Conservation (phyloP, 2,888 invertebrate genomes). For the Caenorhabditis sp. region DNA sequence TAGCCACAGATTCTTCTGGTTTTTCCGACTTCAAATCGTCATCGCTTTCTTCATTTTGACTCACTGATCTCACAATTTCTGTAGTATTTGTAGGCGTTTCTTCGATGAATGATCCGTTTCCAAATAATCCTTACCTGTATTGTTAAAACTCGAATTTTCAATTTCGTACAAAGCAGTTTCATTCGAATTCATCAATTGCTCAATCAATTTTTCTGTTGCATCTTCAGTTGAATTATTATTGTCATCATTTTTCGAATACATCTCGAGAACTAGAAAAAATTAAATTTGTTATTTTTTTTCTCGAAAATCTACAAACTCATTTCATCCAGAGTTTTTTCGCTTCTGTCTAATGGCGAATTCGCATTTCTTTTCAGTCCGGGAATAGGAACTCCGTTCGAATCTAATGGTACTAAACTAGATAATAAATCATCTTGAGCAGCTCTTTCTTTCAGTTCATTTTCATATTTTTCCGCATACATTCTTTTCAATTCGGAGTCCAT, state of each 20-base stretch:
- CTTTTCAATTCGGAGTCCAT: constrained; percentile 49
- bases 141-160: neutral
- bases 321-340: constrained; percentile 32
- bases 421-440: constrained; percentile 23
- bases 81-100: neutral
- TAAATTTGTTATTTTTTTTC: neutral
- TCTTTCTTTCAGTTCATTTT: constrained; percentile 27
- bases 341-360: constrained; percentile 26
- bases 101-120: neutral
- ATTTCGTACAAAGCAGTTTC: neutral
- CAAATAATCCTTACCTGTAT: neutral
- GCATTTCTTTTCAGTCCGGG: constrained; percentile 11
- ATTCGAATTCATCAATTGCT: neutral
- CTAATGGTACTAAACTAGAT: constrained; percentile 17
- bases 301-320: constrained; percentile 20
- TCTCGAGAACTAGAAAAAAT: constrained; percentile 26
- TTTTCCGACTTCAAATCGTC: no score
- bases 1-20: no score
- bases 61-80: neutral
- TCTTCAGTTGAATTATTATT: neutral
- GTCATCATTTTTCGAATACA: constrained; percentile 27
- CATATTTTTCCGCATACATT: constrained; percentile 47
- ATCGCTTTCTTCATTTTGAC: neutral
- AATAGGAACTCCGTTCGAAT: constrained; percentile 38
- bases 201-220: neutral